A percentile compares a stretch with the other conserved stretches of the same genome.
These are phyloP conservation scores for Buphagus erythrorhynchus DNA, from an alignment of 2,797 vertebrate species.

Conservation along the genomic window DNA sequence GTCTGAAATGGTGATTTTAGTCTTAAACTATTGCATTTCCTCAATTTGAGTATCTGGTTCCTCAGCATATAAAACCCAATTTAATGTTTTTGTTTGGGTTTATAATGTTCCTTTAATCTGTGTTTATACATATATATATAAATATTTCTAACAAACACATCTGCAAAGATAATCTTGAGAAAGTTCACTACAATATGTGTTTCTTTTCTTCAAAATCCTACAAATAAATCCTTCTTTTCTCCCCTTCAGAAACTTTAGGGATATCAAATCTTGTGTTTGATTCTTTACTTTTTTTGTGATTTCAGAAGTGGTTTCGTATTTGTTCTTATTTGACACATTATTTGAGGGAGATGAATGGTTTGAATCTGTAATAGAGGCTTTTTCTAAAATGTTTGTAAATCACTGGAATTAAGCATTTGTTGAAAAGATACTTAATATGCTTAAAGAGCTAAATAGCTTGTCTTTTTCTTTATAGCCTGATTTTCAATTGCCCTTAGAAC, in stretches of 20 bases:
- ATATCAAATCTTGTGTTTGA: neutral
- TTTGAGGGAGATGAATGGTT: neutral
- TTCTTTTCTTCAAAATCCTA: neutral
- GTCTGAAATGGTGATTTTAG: constrained; percentile 91
- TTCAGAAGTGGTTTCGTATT: neutral
- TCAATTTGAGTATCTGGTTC: neutral
- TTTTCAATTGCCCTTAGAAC: neutral
- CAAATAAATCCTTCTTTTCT: neutral
- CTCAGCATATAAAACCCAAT: neutral
- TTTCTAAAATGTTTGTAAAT: neutral
- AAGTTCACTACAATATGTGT: neutral
- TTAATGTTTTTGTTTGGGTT: neutral
- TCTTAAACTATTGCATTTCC: neutral
- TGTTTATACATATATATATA: neutral
- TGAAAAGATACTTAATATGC: neutral
- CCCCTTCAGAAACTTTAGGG: neutral
- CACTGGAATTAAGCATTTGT: neutral
- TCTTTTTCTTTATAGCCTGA: neutral
- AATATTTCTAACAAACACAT: neutral
- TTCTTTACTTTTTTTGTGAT: neutral
- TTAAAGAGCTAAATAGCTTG: neutral
- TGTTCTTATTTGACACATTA: neutral
- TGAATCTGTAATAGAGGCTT: neutral
- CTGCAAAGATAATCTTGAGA: neutral
- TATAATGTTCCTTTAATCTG: neutral